Evolutionary conservation across 37 sponge, comb jelly and placozoan species (phyloP).

Genomic region (Tethya wilhelma): DNA sequence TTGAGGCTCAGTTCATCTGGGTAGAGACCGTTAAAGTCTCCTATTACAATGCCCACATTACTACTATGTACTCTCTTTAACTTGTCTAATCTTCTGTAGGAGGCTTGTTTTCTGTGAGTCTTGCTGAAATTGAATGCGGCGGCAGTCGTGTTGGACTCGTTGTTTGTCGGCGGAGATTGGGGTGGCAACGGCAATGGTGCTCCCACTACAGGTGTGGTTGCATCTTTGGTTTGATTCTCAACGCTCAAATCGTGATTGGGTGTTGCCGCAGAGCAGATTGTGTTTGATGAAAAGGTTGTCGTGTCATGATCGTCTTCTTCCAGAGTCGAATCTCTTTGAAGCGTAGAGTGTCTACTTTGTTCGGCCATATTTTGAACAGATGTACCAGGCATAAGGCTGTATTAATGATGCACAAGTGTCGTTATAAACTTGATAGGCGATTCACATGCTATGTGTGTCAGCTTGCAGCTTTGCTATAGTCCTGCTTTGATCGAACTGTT

Average conservation of each 20-base stretch:
- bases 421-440: too few relatives aligned
- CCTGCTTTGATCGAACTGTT: too few relatives aligned
- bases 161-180: not conserved
- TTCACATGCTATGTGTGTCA: too few relatives aligned
- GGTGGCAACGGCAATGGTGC: not conserved
- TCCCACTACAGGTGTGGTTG: constrained; percentile 34
- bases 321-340: too few relatives aligned
- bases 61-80: not conserved
- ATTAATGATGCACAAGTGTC: too few relatives aligned
- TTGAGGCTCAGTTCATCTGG: constrained; percentile 71
- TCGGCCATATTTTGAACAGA: too few relatives aligned
- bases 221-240: constrained; percentile 23
- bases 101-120: not conserved
- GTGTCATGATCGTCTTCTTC: not conserved
- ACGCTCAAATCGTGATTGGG: not conserved
- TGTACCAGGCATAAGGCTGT: too few relatives aligned
- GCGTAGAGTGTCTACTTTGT: too few relatives aligned
- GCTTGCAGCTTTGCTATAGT: too few relatives aligned
- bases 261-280: not conserved
- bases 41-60: constrained; percentile 51
- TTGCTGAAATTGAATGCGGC: not conserved
- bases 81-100: not conserved
- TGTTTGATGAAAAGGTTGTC: not conserved
- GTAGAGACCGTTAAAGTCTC: constrained; percentile 57
- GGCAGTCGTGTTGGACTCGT: not conserved